phyloP scores from a whole-genome alignment of 23 tunicate species.

The Styela plicata region DNA sequence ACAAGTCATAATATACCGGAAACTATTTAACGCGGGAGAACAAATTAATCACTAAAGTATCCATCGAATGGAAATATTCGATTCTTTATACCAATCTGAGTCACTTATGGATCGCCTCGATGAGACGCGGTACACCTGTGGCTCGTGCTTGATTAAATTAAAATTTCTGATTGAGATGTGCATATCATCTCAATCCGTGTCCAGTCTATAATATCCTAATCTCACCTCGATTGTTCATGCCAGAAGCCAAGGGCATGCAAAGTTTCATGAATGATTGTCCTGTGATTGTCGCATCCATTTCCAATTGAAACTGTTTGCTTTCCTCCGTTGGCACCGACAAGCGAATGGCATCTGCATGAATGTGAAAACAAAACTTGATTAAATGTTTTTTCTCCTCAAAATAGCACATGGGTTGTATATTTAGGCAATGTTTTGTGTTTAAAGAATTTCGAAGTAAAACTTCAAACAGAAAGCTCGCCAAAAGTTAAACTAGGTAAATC shows the following conservation, averaged over 20 bases:
- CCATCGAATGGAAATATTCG: neutral
- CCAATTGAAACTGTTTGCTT: constrained; percentile 65
- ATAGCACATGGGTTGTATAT: no score
- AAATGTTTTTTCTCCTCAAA: neutral
- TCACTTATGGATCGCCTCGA: no score
- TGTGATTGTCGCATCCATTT: constrained; percentile 56
- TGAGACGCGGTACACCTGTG: no score
- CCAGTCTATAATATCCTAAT: no score
- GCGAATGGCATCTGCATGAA: constrained; percentile 62
- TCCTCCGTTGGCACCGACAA: constrained; percentile 56
- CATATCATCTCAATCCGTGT: no score
- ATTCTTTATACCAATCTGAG: neutral
- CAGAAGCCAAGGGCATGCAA: constrained; percentile 89
- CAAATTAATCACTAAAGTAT: neutral
- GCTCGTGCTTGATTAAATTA: no score
- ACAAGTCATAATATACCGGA: no score
- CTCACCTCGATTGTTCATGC: constrained; percentile 90
- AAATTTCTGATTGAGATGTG: neutral
- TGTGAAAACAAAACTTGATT: neutral
- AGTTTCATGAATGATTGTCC: constrained; percentile 69
- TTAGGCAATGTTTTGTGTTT: no score
- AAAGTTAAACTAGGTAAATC: no score
- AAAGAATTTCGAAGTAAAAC: no score
- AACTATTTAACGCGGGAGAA: no score
- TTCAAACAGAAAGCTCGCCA: no score